Evolutionary conservation across 30 jellyfish, hydroid and myxozoan genomes (phyloP), one percentile per base, ranked within the genome.

Genomic region (Pseudorhiza aurosa): DNA sequence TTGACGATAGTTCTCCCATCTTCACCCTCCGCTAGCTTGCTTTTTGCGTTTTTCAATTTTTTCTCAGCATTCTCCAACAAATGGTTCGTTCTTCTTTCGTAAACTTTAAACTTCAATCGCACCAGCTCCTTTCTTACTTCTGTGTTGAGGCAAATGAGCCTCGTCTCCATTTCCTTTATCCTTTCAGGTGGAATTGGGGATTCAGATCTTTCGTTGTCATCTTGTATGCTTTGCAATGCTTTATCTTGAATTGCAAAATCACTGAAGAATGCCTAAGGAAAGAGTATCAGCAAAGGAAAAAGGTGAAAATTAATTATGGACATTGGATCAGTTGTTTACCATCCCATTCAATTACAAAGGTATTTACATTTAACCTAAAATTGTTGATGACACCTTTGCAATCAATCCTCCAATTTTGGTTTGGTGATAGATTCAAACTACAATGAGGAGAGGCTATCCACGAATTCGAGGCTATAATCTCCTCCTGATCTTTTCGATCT

Each of bases 251-350:
- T 40, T 22, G 72, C 39, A 4, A 50, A 19, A 40, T 62, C 85
- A 12, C 55, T 55, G 76, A 84, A 84, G 70, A 72, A 84, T 18
- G 95, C 95, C 95, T 84, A 22, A 19, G 46, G 0, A 17, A 77
- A 42, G 43, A 9, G 40, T 10, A 55, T 24, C 3, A 73, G 29
- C 58, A 28, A 46, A 19, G 35, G 73, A 37, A 17, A 30, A 0
- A 29, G 0, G 68, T 19, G 21, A 12, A 31, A 31, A 19, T 3
- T 19, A 1, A 65, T 17, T 0, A 7, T 14, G 58, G 58, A 40
- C n/a, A n/a, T n/a, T n/a, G n/a, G n/a, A n/a, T n/a, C n/a, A n/a
- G n/a, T n/a, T n/a, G n/a, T n/a, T n/a, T n/a, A n/a, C n/a, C n/a
- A n/a, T n/a, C n/a, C n/a, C n/a, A n/a, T n/a, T n/a, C n/a, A n/a